Evolutionary conservation across 2,888 invertebrate genomes (phyloP).

Genomic region (Urechis unicinctus): DNA sequence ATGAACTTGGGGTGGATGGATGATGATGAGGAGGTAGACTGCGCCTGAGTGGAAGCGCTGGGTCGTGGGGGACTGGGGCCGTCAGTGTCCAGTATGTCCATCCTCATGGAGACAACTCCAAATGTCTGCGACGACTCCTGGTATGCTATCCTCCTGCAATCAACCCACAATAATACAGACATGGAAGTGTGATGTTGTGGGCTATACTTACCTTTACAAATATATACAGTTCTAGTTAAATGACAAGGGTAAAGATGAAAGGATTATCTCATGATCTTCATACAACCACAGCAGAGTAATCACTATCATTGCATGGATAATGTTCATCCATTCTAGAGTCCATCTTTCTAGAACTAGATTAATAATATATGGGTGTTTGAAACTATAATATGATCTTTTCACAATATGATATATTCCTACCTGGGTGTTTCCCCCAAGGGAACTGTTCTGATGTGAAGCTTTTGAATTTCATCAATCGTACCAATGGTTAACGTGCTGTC

Average conservation of each 20-base stretch:
- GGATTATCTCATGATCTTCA: too few species aligned
- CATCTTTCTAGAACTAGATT: too few species aligned
- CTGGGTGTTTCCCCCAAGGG: slow-evolving; percentile 87
- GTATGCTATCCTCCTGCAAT: slow-evolving; percentile 75
- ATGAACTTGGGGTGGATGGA: slow-evolving; percentile 4
- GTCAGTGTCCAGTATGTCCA: slow-evolving; percentile 61
- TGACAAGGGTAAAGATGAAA: too few species aligned
- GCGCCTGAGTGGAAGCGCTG: slow-evolving; percentile 74
- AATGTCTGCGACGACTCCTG: slow-evolving; percentile 76
- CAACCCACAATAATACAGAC: not conserved
- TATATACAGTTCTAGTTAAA: too few species aligned
- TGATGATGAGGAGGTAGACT: slow-evolving; percentile 30
- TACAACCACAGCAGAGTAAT: too few species aligned
- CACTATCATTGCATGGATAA: too few species aligned
- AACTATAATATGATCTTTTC: too few species aligned
- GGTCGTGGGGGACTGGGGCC: slow-evolving; percentile 55
- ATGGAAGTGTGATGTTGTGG: too few species aligned
- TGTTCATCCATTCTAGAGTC: too few species aligned
- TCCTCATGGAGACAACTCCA: slow-evolving; percentile 83
- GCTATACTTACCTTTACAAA: too few species aligned
- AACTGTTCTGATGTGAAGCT: slow-evolving; percentile 91
- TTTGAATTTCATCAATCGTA: slow-evolving; percentile 97
- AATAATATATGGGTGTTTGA: too few species aligned
- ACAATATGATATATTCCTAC: slow-evolving; percentile 18
- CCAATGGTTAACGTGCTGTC: slow-evolving; percentile 87